Base-by-base conservation (phyloP, 2,888 invertebrate species). In the Melieria picta region DNA sequence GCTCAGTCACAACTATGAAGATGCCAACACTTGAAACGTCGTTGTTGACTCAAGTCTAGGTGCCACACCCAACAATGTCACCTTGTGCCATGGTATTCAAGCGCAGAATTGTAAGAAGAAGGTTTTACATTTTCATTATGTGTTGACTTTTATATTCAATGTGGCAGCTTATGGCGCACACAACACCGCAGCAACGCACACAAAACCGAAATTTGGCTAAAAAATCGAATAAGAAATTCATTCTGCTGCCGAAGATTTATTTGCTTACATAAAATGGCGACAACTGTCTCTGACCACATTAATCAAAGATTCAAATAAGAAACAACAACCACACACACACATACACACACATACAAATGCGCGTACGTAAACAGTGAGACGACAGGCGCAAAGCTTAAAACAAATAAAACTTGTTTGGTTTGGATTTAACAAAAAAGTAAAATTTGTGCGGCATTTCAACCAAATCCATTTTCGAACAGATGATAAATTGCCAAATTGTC, bases 341-440 rank as follows among this genome's bases (percentile, higher is more conserved):
- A 43, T n/a, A 4, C 63, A 52, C 52, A 52, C 11, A n/a, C 16
- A 62, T 7, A 55, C 7, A 11, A 13, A 11, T 55, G n/a, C 6
- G 16, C 30, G 30, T n/a, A 56, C 56, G 16, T 30, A 56, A 11
- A 6, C 56, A 56, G 30, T 30, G n/a, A 47, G 11, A 4, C 42
- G 52, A 52, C 48, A 52, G 43, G 5, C 13, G 43, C 50, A 50
- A 68, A 61, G 64, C 52, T 52, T 68, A 52, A 60, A 68, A 57
- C 48, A 66, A 61, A 55, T 43, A 68, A 60, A 55, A 61, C 68
- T 61, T 68, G 67, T 68, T 68, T 68, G 45, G 45, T 46, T 10
- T 13, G n/a, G 68, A 52, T 50, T 68, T 61, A 30, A 30, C 5
- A n/a, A 45, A 42, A 3, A 11, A 48, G 30, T 57, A 47, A 47